These are phyloP conservation scores for Leuctra nigra DNA, from an alignment of 2,888 invertebrate species.

Conservation along the genomic window DNA sequence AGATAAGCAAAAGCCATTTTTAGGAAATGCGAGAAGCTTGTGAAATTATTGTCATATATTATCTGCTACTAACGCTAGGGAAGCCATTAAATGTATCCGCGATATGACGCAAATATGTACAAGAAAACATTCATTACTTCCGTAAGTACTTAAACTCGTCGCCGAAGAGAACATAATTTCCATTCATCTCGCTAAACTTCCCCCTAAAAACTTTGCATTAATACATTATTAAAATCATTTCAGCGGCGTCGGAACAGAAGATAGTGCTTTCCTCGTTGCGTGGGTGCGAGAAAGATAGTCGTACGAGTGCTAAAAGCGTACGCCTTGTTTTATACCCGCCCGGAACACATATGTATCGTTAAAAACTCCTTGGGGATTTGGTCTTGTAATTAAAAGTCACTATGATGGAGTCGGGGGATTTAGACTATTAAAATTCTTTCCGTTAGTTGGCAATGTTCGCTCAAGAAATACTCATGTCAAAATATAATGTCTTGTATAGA, in stretches of 20 bases:
- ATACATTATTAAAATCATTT: conserved; percentile 14
- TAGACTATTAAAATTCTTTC: too few species aligned
- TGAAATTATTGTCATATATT: conserved; percentile 12
- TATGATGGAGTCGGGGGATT: too few species aligned
- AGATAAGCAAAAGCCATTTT: conserved; percentile 9
- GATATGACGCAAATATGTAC: conserved; percentile 20
- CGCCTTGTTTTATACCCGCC: too few species aligned
- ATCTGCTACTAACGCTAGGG: conserved; percentile 12
- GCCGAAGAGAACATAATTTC: conserved; percentile 30
- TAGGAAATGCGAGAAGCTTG: conserved; percentile 16
- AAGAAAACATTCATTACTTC: conserved; percentile 30
- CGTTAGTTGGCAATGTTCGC: too few species aligned
- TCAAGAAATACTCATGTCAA: too few species aligned
- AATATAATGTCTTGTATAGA: too few species aligned
- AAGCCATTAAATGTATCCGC: conserved; percentile 25
- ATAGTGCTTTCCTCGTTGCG: too few species aligned
- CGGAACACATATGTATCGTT: too few species aligned
- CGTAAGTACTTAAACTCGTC: conserved; percentile 29
- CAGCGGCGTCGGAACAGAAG: not conserved
- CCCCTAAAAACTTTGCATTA: conserved; percentile 16
- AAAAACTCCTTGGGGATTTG: too few species aligned
- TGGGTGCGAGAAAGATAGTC: too few species aligned
- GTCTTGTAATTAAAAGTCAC: too few species aligned
- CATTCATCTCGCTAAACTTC: conserved; percentile 15
- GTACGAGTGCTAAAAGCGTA: too few species aligned